A percentile compares a stretch with the other conserved stretches of the same genome.
Evolutionary conservation across 2,797 vertebrate species (phyloP).

Genomic region (Danio tinwini): DNA sequence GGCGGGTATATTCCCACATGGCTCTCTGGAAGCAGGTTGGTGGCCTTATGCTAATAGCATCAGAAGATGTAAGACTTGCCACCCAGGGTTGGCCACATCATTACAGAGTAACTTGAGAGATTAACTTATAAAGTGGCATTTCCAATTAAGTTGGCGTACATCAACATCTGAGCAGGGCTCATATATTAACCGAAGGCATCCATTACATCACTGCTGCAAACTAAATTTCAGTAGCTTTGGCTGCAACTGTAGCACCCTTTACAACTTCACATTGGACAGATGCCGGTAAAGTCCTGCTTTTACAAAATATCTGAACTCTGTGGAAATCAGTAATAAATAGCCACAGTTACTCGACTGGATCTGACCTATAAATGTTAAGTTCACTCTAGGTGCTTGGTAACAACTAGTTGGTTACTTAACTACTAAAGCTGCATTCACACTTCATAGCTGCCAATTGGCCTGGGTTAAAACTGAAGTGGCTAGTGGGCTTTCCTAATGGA

Average conservation of each 20-base stretch:
- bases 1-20: slow-evolving; percentile 77
- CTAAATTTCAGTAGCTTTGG: background rate
- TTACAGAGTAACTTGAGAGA: slow-evolving; percentile 48
- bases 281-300: background rate
- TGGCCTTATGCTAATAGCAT: slow-evolving; percentile 62
- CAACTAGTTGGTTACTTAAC: background rate
- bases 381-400: background rate
- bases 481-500: too few species aligned
- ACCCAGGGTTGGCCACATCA: slow-evolving; percentile 54
- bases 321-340: background rate
- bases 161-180: slow-evolving; percentile 25
- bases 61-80: slow-evolving; percentile 54
- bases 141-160: slow-evolving; percentile 46
- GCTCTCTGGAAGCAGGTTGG: slow-evolving; percentile 69
- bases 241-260: background rate
- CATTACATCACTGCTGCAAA: background rate
- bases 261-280: background rate
- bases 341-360: background rate
- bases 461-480: too few species aligned
- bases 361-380: background rate
- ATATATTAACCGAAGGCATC: slow-evolving; percentile 34
- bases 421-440: too few species aligned
- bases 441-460: too few species aligned
- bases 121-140: slow-evolving; percentile 51
- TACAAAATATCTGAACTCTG: background rate